These are phyloP conservation scores for Chiridota heheva DNA, from an alignment of 35 echinoderm and acorn worm genomes.

Conservation along the genomic window DNA sequence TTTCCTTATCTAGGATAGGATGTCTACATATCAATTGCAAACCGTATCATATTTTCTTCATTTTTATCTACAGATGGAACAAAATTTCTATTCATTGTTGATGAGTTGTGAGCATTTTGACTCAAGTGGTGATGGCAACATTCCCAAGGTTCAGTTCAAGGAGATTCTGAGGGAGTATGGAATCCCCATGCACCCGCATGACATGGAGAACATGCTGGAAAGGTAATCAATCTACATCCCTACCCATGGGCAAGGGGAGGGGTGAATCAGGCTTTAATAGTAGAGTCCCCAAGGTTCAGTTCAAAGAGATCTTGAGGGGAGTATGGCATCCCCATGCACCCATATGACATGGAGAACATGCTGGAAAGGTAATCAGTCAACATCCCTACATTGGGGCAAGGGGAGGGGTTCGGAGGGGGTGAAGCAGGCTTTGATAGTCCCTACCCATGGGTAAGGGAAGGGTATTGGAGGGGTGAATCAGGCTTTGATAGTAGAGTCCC, in stretches of 20 bases:
- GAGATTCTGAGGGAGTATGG: constrained; percentile 65
- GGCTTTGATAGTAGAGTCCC: constrained; percentile 51
- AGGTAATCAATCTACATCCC: no score
- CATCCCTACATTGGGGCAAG: not conserved
- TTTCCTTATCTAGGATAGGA: no score
- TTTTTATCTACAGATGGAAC: constrained; percentile 74
- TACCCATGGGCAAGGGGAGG: not conserved
- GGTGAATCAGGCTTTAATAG: constrained; percentile 52
- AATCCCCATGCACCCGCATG: constrained; percentile 54
- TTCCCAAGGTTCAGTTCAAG: constrained; percentile 58
- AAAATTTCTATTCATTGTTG: constrained; percentile 69
- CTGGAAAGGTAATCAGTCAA: constrained; percentile 92
- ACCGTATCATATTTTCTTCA: no score
- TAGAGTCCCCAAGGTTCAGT: constrained; percentile 50
- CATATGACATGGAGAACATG: constrained; percentile 66
- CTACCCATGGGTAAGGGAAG: not conserved
- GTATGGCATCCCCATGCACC: constrained; percentile 63
- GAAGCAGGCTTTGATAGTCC: constrained; percentile 23
- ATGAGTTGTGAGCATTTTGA: constrained; percentile 78
- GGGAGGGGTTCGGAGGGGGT: not conserved
- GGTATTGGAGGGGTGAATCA: constrained; percentile 2
- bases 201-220: constrained; percentile 82
- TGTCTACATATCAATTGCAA: no score
- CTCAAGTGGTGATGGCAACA: constrained; percentile 46
- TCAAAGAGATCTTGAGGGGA: constrained; percentile 61